Conservation (phyloP, 1,140 invertebrate genomes). For the Sitobion miscanthi region DNA sequence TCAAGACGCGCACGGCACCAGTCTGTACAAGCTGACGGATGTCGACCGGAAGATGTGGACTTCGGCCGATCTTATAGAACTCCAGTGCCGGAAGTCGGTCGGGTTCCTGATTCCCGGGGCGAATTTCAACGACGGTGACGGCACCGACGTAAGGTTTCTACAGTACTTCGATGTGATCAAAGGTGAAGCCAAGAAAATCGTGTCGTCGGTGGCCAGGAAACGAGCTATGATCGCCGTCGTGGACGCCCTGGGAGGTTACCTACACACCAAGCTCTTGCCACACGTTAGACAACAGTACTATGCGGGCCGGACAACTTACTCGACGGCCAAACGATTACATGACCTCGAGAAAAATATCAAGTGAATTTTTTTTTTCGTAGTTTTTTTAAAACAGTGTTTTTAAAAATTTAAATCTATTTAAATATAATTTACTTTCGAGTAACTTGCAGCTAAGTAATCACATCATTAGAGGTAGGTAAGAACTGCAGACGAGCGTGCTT, state of each 20-base stretch:
- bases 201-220: neutral
- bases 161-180: neutral
- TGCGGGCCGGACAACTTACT: neutral
- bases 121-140: neutral
- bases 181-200: neutral
- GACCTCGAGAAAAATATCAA: neutral
- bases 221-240: neutral
- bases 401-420: neutral
- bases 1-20: neutral
- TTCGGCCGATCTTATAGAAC: neutral
- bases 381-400: neutral
- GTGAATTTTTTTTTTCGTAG: neutral
- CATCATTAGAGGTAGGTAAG: too few relatives aligned
- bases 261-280: neutral
- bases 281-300: neutral
- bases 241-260: neutral
- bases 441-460: neutral
- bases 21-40: neutral
- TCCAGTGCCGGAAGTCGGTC: neutral
- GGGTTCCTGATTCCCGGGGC: neutral
- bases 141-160: neutral
- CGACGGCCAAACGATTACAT: neutral
- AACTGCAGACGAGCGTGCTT: neutral
- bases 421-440: neutral
- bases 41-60: neutral